Conservation (phyloP, 2,888 invertebrate genomes). For the Blastobasis adustella region DNA sequence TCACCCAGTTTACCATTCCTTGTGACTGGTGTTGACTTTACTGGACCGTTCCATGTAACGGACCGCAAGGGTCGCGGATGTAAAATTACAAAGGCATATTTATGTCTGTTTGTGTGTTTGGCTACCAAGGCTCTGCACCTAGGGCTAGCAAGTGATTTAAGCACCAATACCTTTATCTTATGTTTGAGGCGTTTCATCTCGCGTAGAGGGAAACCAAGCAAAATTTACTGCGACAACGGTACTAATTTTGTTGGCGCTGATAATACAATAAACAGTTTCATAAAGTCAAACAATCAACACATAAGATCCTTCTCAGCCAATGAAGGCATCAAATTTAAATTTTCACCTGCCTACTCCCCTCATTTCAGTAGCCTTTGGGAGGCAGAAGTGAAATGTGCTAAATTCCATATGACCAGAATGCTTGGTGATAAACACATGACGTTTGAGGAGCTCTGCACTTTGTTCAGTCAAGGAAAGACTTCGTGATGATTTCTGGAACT, state of each 20-base stretch:
- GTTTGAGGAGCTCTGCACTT: no score
- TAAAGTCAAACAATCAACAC: not conserved
- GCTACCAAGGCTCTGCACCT: slow-evolving; percentile 5
- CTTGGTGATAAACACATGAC: no score
- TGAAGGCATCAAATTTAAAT: slow-evolving; percentile 7
- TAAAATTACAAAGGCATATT: slow-evolving; percentile 5
- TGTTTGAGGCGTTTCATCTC: slow-evolving; percentile 1
- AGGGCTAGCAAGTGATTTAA: slow-evolving; percentile 5
- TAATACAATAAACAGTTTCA: slow-evolving; percentile 2
- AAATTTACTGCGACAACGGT: slow-evolving; percentile 10
- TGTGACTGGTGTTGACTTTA: slow-evolving; percentile 5
- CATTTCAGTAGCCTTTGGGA: slow-evolving; percentile 3
- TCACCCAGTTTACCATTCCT: slow-evolving; percentile 3
- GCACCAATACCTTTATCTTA: slow-evolving; percentile 1
- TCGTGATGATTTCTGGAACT: no score
- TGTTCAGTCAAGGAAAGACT: no score
- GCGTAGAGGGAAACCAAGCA: not conserved
- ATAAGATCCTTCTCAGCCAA: not conserved
- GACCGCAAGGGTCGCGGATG: slow-evolving; percentile 7
- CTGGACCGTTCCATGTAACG: slow-evolving; percentile 4
- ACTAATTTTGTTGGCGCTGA: slow-evolving; percentile 10
- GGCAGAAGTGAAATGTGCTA: no score
- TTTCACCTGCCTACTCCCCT: slow-evolving; percentile 6
- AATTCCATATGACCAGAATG: no score
- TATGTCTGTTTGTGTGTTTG: slow-evolving; percentile 5